Evolutionary conservation across 2,113 vertebrate genomes (phyloP).

Genomic region (Syngnathus scovelli): DNA sequence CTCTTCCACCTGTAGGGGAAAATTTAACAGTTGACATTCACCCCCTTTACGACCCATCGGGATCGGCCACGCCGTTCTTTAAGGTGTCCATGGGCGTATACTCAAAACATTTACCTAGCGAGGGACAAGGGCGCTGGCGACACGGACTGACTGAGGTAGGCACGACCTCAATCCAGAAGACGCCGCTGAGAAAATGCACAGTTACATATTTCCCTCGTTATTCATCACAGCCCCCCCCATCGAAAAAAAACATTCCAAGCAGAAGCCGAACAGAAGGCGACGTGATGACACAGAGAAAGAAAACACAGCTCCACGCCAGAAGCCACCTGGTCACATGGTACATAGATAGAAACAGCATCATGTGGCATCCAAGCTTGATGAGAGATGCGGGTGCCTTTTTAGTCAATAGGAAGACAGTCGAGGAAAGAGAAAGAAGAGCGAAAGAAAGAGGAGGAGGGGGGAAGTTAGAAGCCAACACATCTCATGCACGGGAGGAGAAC

Average conservation of each 20-base stretch:
- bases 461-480: constrained; percentile 82
- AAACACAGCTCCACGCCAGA: constrained; percentile 64
- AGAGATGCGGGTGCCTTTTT: constrained; percentile 68
- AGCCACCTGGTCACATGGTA: constrained; percentile 82
- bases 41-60: too few relatives aligned
- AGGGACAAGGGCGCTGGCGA: constrained; percentile 56
- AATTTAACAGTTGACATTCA: neutral
- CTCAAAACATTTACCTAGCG: constrained; percentile 92
- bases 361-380: constrained; percentile 79
- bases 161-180: constrained; percentile 68
- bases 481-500: constrained; percentile 98
- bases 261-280: constrained; percentile 70
- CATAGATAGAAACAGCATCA: constrained; percentile 71
- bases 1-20: neutral
- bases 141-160: constrained; percentile 69
- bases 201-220: constrained; percentile 53
- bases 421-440: constrained; percentile 76
- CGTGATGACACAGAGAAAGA: constrained; percentile 58
- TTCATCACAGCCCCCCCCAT: constrained; percentile 4
- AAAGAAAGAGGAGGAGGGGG: constrained; percentile 50
- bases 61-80: constrained; percentile 25
- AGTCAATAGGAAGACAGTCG: constrained; percentile 54
- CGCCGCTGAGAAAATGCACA: constrained; percentile 20
- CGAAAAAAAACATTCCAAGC: constrained; percentile 56
- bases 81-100: constrained; percentile 86